Evolutionary conservation across 2,797 vertebrate species (phyloP).

Genomic region (Protosalanx chinensis): DNA sequence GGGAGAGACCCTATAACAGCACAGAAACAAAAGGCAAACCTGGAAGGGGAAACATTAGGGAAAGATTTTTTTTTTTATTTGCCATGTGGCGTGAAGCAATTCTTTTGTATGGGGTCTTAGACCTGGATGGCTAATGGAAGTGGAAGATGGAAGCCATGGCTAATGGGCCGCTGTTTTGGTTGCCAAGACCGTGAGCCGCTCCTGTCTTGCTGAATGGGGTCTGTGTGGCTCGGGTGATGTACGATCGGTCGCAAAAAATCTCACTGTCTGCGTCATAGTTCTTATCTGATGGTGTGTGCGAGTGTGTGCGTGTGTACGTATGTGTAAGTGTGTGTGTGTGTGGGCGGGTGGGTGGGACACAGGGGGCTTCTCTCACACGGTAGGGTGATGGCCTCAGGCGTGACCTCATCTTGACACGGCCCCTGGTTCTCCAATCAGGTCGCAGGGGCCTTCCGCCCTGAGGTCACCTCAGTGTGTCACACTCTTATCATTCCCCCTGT

Average conservation of each 20-base stretch:
- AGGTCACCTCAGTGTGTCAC: slow-evolving; percentile 12
- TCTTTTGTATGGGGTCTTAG: too few species aligned
- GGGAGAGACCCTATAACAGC: too few species aligned
- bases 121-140: too few species aligned
- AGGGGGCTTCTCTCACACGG: slow-evolving; percentile 30
- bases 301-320: neutral
- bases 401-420: slow-evolving; percentile 50
- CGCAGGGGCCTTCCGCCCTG: slow-evolving; percentile 17
- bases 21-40: too few species aligned
- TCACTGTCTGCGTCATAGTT: neutral
- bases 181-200: neutral
- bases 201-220: neutral
- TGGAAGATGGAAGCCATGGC: neutral
- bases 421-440: slow-evolving; percentile 24
- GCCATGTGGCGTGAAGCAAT: too few species aligned
- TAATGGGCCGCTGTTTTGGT: neutral
- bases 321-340: slow-evolving; percentile 4
- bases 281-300: slow-evolving; percentile 4
- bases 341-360: neutral
- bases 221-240: neutral
- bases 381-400: slow-evolving; percentile 55
- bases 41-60: too few species aligned
- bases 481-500: too few species aligned
- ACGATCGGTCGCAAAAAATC: too few species aligned
- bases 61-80: too few species aligned